These are phyloP conservation scores for Aporophyla nigra DNA, from an alignment of 2,888 invertebrate species.

Conservation along the genomic window DNA sequence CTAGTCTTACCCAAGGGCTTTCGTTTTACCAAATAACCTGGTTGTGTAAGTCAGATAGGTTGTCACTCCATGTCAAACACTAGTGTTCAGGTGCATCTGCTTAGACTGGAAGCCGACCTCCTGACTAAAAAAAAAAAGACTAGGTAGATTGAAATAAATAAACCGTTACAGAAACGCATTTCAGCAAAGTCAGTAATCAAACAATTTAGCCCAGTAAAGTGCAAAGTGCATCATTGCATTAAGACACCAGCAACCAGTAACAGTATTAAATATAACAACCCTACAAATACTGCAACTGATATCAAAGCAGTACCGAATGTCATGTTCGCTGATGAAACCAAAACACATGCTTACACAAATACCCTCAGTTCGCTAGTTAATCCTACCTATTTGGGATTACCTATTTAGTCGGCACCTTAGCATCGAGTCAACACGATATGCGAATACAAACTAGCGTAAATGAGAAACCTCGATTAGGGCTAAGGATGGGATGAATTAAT, in stretches of 20 bases:
- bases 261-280: background rate
- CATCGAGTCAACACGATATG: slow-evolving; percentile 43
- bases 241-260: background rate
- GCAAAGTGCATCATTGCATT: background rate
- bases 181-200: background rate
- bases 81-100: too few relatives aligned
- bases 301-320: slow-evolving; percentile 2
- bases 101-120: too few relatives aligned
- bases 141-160: background rate
- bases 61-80: too few relatives aligned
- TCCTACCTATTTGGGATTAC: slow-evolving; percentile 42
- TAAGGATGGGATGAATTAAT: slow-evolving; percentile 18
- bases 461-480: slow-evolving; percentile 33
- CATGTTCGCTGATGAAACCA: slow-evolving; percentile 19
- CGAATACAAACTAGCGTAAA: slow-evolving; percentile 41
- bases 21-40: too few relatives aligned
- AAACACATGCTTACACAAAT: slow-evolving; percentile 18
- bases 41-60: too few relatives aligned
- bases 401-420: slow-evolving; percentile 27
- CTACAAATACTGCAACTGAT: background rate
- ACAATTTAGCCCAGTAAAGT: background rate
- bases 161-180: background rate
- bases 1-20: too few relatives aligned
- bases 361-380: background rate
- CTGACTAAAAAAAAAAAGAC: too few relatives aligned